These are phyloP conservation scores for Galeopterus variegatus DNA, from an alignment of 2,113 vertebrate genomes.

Conservation along the genomic window DNA sequence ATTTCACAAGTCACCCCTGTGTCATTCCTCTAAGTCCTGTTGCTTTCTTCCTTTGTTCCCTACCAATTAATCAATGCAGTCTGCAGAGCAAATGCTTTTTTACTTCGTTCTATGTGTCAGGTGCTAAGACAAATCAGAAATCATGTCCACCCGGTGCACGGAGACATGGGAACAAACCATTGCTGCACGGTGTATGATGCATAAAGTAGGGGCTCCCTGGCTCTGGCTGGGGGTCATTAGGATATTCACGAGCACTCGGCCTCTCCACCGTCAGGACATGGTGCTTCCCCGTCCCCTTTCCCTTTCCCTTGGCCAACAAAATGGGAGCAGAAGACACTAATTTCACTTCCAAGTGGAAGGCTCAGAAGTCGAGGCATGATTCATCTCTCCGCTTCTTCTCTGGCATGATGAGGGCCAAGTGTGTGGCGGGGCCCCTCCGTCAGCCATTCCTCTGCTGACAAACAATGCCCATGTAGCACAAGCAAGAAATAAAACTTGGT, in stretches of 20 bases:
- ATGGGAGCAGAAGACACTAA: not conserved
- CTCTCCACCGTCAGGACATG: not conserved
- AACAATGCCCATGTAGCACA: not conserved
- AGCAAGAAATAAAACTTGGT: not conserved
- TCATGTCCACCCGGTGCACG: not conserved
- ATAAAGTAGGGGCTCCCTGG: too few relatives aligned
- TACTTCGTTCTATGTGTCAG: not conserved
- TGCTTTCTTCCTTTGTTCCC: not conserved
- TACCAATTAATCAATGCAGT: not conserved
- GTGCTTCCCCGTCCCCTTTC: too few relatives aligned
- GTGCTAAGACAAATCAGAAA: not conserved
- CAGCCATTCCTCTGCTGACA: not conserved
- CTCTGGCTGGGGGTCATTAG: too few relatives aligned
- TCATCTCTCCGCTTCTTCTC: not conserved
- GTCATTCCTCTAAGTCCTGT: not conserved
- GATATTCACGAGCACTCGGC: not conserved
- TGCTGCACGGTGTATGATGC: accelerated
- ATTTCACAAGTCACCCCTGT: not conserved
- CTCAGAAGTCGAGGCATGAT: not conserved
- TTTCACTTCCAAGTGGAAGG: not conserved
- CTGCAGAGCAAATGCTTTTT: not conserved
- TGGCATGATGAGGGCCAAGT: not conserved
- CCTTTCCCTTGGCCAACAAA: not conserved
- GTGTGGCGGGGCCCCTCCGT: not conserved
- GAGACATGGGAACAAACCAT: not conserved